Base-by-base conservation (phyloP, 2,888 invertebrate genomes). In the Thymelicus sylvestris region DNA sequence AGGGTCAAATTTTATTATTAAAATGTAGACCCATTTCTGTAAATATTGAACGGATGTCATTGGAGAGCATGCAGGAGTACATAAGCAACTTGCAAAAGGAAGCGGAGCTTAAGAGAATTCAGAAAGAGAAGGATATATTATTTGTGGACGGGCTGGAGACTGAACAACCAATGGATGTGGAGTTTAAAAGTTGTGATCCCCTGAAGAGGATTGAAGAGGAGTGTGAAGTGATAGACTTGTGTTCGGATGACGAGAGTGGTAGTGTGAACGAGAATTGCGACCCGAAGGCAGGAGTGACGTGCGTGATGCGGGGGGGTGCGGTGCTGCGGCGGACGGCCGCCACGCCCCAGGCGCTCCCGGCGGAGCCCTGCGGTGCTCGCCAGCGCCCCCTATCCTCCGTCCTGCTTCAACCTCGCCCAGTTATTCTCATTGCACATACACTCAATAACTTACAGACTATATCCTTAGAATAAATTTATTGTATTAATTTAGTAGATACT, bases 211-310 rank as follows among this genome's bases (percentile, higher is more conserved):
- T 78, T 41, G 90, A 90, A 61, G 81, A 79, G 77, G 91, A 89
- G n/a, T 90, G 91, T 88, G 94, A 95, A 81, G 95, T 95, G 83
- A 96, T 96, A 78, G 95, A 96, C 83, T 92, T 96, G 81, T 96
- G 96, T 85, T 96, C 96, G 1, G 96, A 96, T 72, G 96, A 96
- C 77, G 96, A 96, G 73, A 83, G 82, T 77, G 78, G 86, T 57
- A 85, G 84, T 81, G 89, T 83, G 8, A 92, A 92, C 75, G 92
- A 93, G 77, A 93, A 93, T 76, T 90, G 88, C 81, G 93, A 92
- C 77, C 93, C 92, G 10, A 87, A 89, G 38, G 90, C 80, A 2
- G 91, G 89, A 7, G 85, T 91, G 73, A 80, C 91, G 10, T 91
- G 91, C 74, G 88, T 92, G 72, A 87, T 92, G 89, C 84, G 89